A percentile compares a stretch with the other conserved stretches of the same genome.
These are phyloP conservation scores for Rugalucina vietnamica DNA, from an alignment of 2,888 invertebrate genomes.

Conservation along the genomic window DNA sequence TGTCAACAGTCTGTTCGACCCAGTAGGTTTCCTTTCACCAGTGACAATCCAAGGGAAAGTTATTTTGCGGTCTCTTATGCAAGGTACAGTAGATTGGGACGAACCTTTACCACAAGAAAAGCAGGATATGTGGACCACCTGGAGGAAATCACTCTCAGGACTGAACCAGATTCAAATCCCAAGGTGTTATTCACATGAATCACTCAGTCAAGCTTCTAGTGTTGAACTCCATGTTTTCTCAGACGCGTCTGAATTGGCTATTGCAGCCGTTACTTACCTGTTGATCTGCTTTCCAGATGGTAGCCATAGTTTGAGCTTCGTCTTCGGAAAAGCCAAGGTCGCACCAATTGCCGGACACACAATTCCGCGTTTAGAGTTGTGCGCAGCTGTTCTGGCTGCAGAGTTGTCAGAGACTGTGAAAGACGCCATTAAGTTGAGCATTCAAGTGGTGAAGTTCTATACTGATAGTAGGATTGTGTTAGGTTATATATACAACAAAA, in stretches of 20 bases:
- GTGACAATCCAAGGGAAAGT: slow-evolving; percentile 56
- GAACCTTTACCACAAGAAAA: slow-evolving; percentile 5
- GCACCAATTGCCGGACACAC: slow-evolving; percentile 51
- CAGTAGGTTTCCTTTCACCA: slow-evolving; percentile 54
- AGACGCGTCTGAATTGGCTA: slow-evolving; percentile 43
- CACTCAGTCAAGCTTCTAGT: background rate
- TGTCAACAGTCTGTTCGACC: slow-evolving; percentile 57
- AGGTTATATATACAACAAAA: slow-evolving; percentile 52
- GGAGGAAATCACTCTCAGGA: slow-evolving; percentile 5
- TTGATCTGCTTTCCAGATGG: background rate
- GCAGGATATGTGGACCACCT: background rate
- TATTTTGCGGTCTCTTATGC: slow-evolving; percentile 44
- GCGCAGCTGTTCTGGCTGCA: slow-evolving; percentile 49
- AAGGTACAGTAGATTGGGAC: slow-evolving; percentile 7
- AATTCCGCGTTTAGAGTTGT: slow-evolving; percentile 61
- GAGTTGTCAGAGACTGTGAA: slow-evolving; percentile 38
- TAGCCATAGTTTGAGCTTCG: slow-evolving; percentile 30
- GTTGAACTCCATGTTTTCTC: slow-evolving; percentile 36
- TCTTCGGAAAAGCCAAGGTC: slow-evolving; percentile 60
- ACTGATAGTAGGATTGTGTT: slow-evolving; percentile 58
- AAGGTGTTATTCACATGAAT: background rate
- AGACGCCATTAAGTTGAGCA: slow-evolving; percentile 16
- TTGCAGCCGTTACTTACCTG: slow-evolving; percentile 37
- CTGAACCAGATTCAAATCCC: slow-evolving; percentile 3
- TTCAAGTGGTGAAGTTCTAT: slow-evolving; percentile 31